Evolutionary conservation across 53 echinoderm and acorn worm genomes (phyloP), one percentile per base, ranked within the genome.

Genomic region (Holothuria scabra): DNA sequence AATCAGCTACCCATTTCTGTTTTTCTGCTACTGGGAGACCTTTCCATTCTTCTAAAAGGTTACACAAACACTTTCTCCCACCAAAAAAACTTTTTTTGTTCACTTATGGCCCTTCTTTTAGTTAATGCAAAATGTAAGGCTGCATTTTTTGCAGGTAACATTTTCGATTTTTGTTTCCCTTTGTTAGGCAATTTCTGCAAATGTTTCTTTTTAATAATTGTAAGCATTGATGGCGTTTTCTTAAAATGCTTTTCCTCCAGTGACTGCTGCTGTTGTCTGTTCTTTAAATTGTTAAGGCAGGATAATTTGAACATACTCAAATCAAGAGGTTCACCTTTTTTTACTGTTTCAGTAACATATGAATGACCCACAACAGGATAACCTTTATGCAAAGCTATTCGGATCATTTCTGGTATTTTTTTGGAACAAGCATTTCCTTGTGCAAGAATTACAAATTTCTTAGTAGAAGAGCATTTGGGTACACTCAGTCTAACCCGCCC

Each of bases 231-330:
- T 8, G 64, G 64, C 5, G 64, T 28, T 29, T 63, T 63, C 64
- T 63, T 63, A 63, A 63, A 63, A 63, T 63, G 64, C 29, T 29
- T 63, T 25, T 63, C 64, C 64, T 63, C 64, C 64, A 63, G 29
- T 63, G 64, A 63, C 29, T 63, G 64, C 48, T 48, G 48, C 48
- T 13, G 48, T 13, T 48, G 48, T 48, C 14, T 48, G 3, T 48
- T 48, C 9, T 48, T 48, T 1, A 5, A 48, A 1, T 48, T 48
- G 7, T 48, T 48, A 12, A 48, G 48, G 48, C 48, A 5, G 1
- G 48, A 48, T 12, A 48, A 48, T 13, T 8, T 48, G 19, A 28
- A 63, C 1, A 8, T 29, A 25, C 29, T 63, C 25, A 28, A 1
- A 63, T 63, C 64, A 63, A 63, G 64, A 16, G 64, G 10, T 48